phyloP scores from a whole-genome alignment of 2,797 vertebrate species.

The Heterohyrax brucei region DNA sequence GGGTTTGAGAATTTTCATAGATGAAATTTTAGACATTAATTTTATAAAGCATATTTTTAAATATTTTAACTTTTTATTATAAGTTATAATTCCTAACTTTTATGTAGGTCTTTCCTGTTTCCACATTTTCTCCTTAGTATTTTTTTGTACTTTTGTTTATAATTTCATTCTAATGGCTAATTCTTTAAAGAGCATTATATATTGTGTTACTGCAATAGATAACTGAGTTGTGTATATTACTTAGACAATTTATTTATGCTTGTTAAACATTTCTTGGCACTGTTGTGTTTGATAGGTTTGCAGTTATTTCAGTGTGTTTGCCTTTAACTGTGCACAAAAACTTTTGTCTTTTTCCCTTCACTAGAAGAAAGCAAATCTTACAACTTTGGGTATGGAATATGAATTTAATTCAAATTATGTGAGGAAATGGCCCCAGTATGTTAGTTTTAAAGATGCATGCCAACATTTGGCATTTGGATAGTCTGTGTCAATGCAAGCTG shows the following conservation, averaged over 20 bases:
- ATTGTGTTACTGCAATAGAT: not conserved
- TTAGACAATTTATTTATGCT: not conserved
- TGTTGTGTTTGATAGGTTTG: not conserved
- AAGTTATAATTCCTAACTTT: not conserved
- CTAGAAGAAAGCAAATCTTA: slow-evolving; percentile 79
- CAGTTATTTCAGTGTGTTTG: slow-evolving; percentile 46
- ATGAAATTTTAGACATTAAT: not conserved
- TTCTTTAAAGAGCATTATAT: not conserved
- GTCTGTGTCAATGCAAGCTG: slow-evolving; percentile 89
- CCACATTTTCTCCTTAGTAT: not conserved
- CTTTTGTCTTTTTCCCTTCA: slow-evolving; percentile 56
- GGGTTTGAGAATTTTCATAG: not conserved
- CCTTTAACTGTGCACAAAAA: slow-evolving; percentile 66
- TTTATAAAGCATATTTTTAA: not conserved
- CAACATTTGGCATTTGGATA: slow-evolving; percentile 88
- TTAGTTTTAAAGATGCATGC: slow-evolving; percentile 86
- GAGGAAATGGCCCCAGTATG: slow-evolving; percentile 59
- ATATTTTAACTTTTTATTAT: not conserved
- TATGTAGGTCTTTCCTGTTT: not conserved
- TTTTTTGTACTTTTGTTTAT: not conserved
- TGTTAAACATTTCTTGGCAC: not conserved
- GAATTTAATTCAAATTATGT: slow-evolving; percentile 82
- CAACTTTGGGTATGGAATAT: slow-evolving; percentile 84
- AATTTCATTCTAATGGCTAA: not conserved
- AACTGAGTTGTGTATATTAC: not conserved